A percentile compares a stretch with the other conserved stretches of the same genome.
Evolutionary conservation across 1,140 invertebrate species (phyloP).

Genomic region (Mesaphorura yosii): DNA sequence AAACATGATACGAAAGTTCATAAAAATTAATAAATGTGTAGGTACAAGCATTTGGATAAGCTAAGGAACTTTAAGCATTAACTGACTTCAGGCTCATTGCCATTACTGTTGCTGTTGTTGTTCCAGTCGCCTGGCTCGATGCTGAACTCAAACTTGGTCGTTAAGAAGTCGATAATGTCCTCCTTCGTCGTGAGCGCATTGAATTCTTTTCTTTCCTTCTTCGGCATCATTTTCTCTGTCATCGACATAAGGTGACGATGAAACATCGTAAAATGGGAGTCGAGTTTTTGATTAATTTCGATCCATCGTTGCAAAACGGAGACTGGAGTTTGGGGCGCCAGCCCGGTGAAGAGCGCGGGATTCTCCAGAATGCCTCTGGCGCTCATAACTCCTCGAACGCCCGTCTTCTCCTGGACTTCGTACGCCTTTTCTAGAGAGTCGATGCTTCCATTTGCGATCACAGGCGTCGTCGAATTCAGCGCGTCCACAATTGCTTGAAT

Average conservation of each 20-base stretch:
- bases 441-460: slow-evolving; percentile 72
- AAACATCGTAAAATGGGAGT: slow-evolving; percentile 63
- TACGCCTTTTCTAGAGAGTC: slow-evolving; percentile 51
- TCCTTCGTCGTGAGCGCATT: slow-evolving; percentile 60
- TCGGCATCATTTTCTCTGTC: slow-evolving; percentile 42
- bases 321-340: slow-evolving; percentile 49
- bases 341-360: slow-evolving; percentile 72
- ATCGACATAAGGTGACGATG: slow-evolving; percentile 92
- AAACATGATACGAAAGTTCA: too few species aligned
- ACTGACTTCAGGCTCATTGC: neutral
- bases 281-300: slow-evolving; percentile 49
- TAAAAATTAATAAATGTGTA: too few species aligned
- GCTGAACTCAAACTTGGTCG: slow-evolving; percentile 18
- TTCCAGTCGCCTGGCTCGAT: neutral
- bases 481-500: slow-evolving; percentile 60
- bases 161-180: slow-evolving; percentile 58
- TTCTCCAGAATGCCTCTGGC: slow-evolving; percentile 81
- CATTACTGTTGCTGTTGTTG: neutral
- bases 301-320: slow-evolving; percentile 78
- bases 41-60: neutral
- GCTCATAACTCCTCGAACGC: slow-evolving; percentile 73
- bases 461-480: slow-evolving; percentile 60
- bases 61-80: neutral
- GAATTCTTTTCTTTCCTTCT: slow-evolving; percentile 40
- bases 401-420: slow-evolving; percentile 50